phyloP scores from a whole-genome alignment of 2,113 vertebrate species.

The Misgurnus mizolepis region DNA sequence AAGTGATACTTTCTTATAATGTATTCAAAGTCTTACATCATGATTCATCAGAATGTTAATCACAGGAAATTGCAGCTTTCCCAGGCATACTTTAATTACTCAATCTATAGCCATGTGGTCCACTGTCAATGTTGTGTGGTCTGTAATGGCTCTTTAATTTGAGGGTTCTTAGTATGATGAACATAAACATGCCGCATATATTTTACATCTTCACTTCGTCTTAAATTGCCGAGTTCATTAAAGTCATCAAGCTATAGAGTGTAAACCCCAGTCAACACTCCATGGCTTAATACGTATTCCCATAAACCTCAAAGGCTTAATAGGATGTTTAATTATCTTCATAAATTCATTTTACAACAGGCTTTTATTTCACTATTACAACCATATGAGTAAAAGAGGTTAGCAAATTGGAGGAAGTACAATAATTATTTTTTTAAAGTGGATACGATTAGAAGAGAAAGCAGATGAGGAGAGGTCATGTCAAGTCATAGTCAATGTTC shows the following conservation, averaged over 20 bases:
- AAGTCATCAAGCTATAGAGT: background rate
- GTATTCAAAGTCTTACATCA: too few species aligned
- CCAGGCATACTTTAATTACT: background rate
- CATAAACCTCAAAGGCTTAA: constrained; percentile 1
- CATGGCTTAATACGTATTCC: background rate
- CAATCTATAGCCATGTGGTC: background rate
- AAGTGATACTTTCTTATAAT: too few species aligned
- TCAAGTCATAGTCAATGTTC: background rate
- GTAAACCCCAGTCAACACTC: background rate
- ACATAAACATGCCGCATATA: constrained; percentile 8
- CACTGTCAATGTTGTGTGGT: background rate
- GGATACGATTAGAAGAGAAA: background rate
- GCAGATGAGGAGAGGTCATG: background rate
- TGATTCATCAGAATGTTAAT: background rate
- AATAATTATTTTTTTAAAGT: background rate
- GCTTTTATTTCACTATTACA: constrained; percentile 20
- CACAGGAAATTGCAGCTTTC: background rate
- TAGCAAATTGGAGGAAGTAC: constrained; percentile 21
- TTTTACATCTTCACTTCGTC: background rate
- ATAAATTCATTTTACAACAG: constrained; percentile 20
- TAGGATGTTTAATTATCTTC: constrained; percentile 1
- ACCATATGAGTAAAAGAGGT: background rate
- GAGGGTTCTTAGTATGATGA: constrained; percentile 27
- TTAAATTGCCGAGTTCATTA: constrained; percentile 6
- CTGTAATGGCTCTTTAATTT: background rate